Conservation (phyloP, 92 coral and sea anemone genomes). For the Isaurus tuberculatus region DNA sequence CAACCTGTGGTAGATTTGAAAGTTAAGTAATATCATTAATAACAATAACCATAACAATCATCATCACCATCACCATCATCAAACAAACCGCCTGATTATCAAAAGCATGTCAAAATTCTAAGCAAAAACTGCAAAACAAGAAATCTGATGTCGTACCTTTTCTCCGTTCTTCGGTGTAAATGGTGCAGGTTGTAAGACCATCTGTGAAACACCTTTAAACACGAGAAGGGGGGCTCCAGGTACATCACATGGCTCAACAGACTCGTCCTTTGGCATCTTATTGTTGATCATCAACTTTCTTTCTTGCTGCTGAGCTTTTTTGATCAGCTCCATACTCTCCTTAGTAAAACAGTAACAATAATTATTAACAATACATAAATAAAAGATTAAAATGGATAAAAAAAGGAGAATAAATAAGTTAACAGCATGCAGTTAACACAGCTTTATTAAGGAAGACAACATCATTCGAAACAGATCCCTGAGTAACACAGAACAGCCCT, state of each 20-base stretch:
- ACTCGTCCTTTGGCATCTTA: slow-evolving; percentile 52
- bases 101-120: background rate
- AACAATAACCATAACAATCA: background rate
- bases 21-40: background rate
- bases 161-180: slow-evolving; percentile 73
- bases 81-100: too few species aligned
- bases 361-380: background rate
- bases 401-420: too few species aligned
- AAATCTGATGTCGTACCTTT: slow-evolving; percentile 53
- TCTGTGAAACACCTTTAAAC: slow-evolving; percentile 80
- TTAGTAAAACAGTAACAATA: background rate
- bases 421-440: too few species aligned
- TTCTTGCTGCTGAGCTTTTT: slow-evolving; percentile 89
- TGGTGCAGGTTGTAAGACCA: slow-evolving; percentile 88
- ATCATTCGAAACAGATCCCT: too few species aligned
- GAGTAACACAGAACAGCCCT: too few species aligned
- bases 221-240: slow-evolving; percentile 86
- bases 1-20: slow-evolving; percentile 65
- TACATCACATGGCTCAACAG: slow-evolving; percentile 47
- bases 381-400: background rate
- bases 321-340: slow-evolving; percentile 91
- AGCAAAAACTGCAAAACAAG: background rate
- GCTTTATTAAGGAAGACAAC: too few species aligned
- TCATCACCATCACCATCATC: background rate
- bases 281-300: slow-evolving; percentile 66